A percentile compares a stretch with the other conserved stretches of the same genome.
phyloP scores from a whole-genome alignment of 2,888 invertebrate species.

The Ichneumoninae sp. region DNA sequence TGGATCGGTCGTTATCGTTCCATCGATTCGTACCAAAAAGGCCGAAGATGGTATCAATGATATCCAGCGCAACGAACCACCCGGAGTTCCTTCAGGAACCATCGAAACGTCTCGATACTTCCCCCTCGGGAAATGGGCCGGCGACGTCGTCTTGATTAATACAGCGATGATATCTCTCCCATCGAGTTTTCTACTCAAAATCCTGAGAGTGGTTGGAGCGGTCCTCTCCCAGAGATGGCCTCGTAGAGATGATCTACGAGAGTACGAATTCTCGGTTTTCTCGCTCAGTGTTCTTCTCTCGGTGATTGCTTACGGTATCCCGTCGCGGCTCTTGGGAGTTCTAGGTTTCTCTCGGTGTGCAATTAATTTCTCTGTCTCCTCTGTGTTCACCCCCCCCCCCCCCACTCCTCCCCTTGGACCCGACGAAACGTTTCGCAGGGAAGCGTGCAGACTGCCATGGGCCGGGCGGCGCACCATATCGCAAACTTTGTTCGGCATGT shows the following conservation, averaged over 20 bases:
- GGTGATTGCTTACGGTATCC: slow-evolving; percentile 51
- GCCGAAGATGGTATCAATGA: slow-evolving; percentile 8
- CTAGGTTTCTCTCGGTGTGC: slow-evolving; percentile 38
- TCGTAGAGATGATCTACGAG: slow-evolving; percentile 9
- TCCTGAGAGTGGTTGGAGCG: neutral
- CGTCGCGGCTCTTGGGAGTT: slow-evolving; percentile 61
- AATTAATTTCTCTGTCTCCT: slow-evolving; percentile 56
- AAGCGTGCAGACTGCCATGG: neutral
- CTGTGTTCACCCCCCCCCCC: neutral
- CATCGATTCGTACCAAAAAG: slow-evolving; percentile 3
- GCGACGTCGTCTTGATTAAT: slow-evolving; percentile 22
- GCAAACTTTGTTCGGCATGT: slow-evolving; percentile 51
- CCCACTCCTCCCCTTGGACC: slow-evolving; percentile 1
- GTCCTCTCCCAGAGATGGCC: neutral
- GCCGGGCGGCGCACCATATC: slow-evolving; percentile 13
- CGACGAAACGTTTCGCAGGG: slow-evolving; percentile 37
- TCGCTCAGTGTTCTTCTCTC: slow-evolving; percentile 27
- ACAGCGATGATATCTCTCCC: slow-evolving; percentile 5
- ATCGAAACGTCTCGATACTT: slow-evolving; percentile 1
- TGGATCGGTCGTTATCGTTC: neutral
- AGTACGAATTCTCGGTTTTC: neutral
- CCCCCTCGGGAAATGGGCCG: neutral
- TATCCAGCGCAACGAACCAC: neutral
- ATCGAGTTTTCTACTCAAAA: slow-evolving; percentile 16
- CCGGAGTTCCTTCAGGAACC: neutral